Percentiles rank a stretch among this genome's conserved stretches.
These are phyloP conservation scores for Anoplophora glabripennis DNA, from an alignment of 1,140 invertebrate genomes.

Conservation along the genomic window DNA sequence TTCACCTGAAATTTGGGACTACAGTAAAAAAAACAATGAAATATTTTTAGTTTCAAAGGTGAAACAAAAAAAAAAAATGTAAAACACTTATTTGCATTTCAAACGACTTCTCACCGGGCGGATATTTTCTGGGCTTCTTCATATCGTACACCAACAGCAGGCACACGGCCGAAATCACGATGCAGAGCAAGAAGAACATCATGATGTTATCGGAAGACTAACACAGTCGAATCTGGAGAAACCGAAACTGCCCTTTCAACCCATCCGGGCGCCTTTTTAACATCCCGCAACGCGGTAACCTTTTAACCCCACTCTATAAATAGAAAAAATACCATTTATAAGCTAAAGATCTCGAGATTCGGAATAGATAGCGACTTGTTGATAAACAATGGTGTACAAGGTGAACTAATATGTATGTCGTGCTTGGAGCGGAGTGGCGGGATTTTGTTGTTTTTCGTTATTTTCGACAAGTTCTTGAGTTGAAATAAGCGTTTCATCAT, in stretches of 20 bases:
- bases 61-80: not conserved
- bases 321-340: not conserved
- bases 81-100: not conserved
- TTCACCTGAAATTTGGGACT: too few species aligned
- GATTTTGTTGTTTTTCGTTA: too few species aligned
- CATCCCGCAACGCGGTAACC: not conserved
- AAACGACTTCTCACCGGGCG: slow-evolving; percentile 24
- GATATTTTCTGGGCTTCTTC: slow-evolving; percentile 26
- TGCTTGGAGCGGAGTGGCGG: too few species aligned
- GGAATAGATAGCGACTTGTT: too few species aligned
- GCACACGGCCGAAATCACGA: slow-evolving; percentile 1
- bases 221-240: too few species aligned
- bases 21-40: not conserved
- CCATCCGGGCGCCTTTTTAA: not conserved
- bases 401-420: too few species aligned
- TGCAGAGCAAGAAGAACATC: slow-evolving; percentile 12
- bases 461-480: too few species aligned
- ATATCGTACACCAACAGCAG: slow-evolving; percentile 16
- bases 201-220: slow-evolving; percentile 6
- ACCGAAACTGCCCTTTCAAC: slow-evolving; percentile 10
- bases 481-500: too few species aligned
- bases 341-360: too few species aligned
- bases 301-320: slow-evolving; percentile 1
- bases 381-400: too few species aligned
- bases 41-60: not conserved